Base-by-base conservation (phyloP, 2,888 invertebrate species). In the Girardia tigrina region DNA sequence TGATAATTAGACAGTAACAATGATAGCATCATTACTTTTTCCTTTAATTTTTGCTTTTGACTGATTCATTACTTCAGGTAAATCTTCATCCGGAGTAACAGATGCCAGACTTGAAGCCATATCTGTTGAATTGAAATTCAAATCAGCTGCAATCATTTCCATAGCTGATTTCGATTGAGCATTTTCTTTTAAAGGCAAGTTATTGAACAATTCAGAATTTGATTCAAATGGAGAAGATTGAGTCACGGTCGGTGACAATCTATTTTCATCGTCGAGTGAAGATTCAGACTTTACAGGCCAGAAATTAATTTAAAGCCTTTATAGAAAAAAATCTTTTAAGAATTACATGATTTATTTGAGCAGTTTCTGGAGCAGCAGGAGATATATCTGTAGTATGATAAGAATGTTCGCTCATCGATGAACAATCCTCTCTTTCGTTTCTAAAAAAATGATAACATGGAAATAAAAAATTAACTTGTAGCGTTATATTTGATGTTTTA, bases 261-360 rank as follows among this genome's bases (percentile, higher is more conserved):
- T 56, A 56, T 4, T 56, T 56, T 56, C 56, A 56, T 56, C 56
- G 23, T 56, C 56, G 56, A 56, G 56, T 56, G 56, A 56, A 56
- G 56, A 56, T 56, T 56, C 56, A 56, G 56, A 56, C 56, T 56
- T 56, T 56, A 56, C 23, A 20, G 56, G 56, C 56, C 56, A 56
- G 56, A 56, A 56, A 56, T 56, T 23, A 56, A 56, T 56, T 56
- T 56, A 56, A 56, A 20, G 56, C 56, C 4, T 56, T 56, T 56
- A 56, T 56, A 56, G 56, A 56, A 56, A 56, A 56, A 56, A 56
- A 56, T 56, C 56, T 56, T 56, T 56, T 56, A 56, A 56, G 56
- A 56, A 56, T 56, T 56, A 56, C 56, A 56, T 56, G 56, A 56
- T 56, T 56, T 20, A 8, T 56, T 56, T 56, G 56, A 56, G 56